phyloP scores from a whole-genome alignment of 2,797 vertebrate genomes.

The Dicrostonyx torquatus region DNA sequence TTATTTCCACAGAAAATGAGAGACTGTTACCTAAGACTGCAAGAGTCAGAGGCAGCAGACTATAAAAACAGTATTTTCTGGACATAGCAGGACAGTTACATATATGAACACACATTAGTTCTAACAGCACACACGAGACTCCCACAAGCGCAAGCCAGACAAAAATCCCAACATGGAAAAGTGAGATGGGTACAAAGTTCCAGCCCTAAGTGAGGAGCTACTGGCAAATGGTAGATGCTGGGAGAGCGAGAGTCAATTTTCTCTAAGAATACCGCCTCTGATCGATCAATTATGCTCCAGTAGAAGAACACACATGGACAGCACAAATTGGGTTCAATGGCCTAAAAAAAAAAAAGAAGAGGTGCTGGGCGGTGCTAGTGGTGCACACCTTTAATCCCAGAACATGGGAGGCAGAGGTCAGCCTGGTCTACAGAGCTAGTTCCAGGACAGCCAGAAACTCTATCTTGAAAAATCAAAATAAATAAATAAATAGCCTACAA shows the following conservation, averaged over 20 bases:
- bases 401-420: neutral
- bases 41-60: neutral
- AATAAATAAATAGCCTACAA: neutral
- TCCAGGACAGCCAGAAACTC: neutral
- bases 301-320: neutral
- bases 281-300: neutral
- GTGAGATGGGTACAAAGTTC: neutral
- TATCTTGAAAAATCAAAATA: neutral
- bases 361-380: neutral
- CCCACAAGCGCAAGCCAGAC: neutral
- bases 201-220: neutral
- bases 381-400: neutral
- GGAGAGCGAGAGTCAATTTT: neutral
- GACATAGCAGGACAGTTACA: neutral
- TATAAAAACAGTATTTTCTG: neutral
- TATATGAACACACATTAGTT: neutral
- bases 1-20: too few relatives aligned
- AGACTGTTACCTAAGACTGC: too few relatives aligned
- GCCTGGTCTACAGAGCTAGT: neutral
- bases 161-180: neutral
- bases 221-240: neutral
- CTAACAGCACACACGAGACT: neutral
- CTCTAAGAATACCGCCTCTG: neutral
- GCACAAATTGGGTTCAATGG: neutral
- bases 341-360: neutral